Conservation (phyloP, 2,888 invertebrate species). For the Rotaria sp. region DNA sequence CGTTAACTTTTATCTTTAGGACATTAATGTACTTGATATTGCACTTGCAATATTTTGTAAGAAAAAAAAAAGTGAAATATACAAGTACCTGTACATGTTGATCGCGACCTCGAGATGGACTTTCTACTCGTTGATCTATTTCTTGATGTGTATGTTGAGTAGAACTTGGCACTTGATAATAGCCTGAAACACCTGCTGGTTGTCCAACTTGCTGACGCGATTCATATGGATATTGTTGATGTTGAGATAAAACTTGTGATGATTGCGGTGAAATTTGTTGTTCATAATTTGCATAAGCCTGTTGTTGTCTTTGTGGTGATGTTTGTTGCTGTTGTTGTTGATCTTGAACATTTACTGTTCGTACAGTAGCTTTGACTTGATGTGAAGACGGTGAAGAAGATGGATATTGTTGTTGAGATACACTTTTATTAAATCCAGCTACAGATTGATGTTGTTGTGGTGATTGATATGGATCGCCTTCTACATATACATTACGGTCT, state of each 20-base stretch:
- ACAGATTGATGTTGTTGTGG: neutral
- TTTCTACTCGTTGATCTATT: neutral
- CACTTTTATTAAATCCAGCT: neutral
- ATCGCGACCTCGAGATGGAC: neutral
- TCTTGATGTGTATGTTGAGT: neutral
- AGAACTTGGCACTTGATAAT: neutral
- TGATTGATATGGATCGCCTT: neutral
- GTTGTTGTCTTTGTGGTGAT: neutral
- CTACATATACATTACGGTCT: neutral
- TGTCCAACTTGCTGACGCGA: neutral
- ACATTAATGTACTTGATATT: no score
- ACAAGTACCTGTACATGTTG: neutral
- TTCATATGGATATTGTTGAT: neutral
- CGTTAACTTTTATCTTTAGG: neutral
- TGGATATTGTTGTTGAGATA: neutral
- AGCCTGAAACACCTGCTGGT: neutral
- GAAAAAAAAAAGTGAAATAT: neutral
- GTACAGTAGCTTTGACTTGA: neutral
- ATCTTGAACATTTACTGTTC: neutral
- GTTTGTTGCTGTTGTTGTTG: neutral
- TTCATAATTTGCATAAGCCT: neutral
- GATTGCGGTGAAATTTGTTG: neutral
- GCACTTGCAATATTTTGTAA: no score
- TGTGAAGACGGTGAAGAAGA: neutral
- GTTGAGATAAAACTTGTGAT: neutral